Conservation (phyloP, 1,140 invertebrate species). For the Cyclina sinensis region DNA sequence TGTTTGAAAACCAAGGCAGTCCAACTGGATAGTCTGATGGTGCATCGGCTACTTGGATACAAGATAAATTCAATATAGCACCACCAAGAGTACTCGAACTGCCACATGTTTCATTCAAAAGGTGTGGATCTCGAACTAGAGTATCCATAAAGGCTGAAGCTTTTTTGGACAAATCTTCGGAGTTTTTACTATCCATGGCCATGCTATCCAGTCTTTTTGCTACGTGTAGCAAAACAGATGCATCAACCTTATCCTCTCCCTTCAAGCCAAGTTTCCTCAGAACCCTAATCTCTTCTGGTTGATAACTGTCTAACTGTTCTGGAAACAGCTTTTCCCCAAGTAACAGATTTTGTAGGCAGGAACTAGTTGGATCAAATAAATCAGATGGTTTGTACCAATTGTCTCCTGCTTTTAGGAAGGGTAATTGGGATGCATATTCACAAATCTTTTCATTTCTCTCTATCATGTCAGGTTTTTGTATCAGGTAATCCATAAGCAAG, state of each 20-base stretch:
- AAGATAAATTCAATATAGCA: neutral
- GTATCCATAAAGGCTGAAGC: neutral
- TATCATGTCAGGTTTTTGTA: neutral
- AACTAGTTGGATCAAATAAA: constrained; percentile 28
- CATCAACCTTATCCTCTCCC: neutral
- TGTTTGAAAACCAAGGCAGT: neutral
- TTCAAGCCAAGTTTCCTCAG: neutral
- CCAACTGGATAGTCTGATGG: neutral
- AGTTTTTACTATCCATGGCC: neutral
- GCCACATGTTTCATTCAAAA: neutral
- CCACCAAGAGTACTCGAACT: neutral
- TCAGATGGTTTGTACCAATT: neutral
- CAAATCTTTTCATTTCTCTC: neutral
- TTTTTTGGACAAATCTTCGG: neutral
- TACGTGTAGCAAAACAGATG: neutral
- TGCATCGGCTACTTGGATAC: neutral
- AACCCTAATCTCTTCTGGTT: neutral
- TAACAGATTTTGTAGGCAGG: constrained; percentile 1
- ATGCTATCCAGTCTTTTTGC: neutral
- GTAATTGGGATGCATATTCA: neutral
- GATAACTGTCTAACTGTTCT: neutral
- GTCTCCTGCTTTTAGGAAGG: neutral
- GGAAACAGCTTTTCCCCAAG: constrained; percentile 1
- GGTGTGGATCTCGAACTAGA: neutral
- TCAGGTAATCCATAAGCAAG: constrained; percentile 35